Evolutionary conservation across 2,888 invertebrate genomes (phyloP).

Genomic region (Biston betularia): DNA sequence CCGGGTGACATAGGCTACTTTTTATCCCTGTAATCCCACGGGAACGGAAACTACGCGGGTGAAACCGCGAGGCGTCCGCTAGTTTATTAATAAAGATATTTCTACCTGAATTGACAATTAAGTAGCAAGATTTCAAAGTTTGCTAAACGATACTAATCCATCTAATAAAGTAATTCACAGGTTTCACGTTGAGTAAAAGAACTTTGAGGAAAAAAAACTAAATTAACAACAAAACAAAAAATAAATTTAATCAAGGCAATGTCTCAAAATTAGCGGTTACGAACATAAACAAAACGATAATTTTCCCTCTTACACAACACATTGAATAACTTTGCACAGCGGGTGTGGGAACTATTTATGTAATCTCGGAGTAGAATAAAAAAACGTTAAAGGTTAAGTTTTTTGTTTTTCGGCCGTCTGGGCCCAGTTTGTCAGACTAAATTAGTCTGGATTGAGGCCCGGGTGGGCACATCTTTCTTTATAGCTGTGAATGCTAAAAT

Average conservation of each 20-base stretch:
- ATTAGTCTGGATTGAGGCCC: constrained; percentile 34
- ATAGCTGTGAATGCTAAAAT: constrained; percentile 5
- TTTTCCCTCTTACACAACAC: constrained; percentile 50
- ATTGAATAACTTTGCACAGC: constrained; percentile 46
- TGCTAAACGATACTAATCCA: no score
- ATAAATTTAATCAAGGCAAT: constrained; percentile 16
- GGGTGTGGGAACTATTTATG: constrained; percentile 54
- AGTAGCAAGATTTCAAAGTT: no score
- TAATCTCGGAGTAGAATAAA: constrained; percentile 48
- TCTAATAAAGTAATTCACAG: no score
- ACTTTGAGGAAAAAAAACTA: neutral
- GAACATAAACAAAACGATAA: constrained; percentile 42
- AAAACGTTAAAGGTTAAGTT: constrained; percentile 42
- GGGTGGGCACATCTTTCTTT: constrained; percentile 20
- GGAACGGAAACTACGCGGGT: no score
- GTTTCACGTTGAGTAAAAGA: neutral
- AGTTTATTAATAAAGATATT: no score
- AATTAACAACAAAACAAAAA: neutral
- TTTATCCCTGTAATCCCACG: no score
- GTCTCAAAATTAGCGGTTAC: constrained; percentile 18
- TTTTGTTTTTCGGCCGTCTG: constrained; percentile 39
- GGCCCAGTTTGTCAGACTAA: constrained; percentile 30
- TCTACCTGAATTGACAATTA: no score
- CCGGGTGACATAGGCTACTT: no score
- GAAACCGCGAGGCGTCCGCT: no score